Evolutionary conservation across 2,797 vertebrate genomes (phyloP).

Genomic region (Cyclopterus lumpus): DNA sequence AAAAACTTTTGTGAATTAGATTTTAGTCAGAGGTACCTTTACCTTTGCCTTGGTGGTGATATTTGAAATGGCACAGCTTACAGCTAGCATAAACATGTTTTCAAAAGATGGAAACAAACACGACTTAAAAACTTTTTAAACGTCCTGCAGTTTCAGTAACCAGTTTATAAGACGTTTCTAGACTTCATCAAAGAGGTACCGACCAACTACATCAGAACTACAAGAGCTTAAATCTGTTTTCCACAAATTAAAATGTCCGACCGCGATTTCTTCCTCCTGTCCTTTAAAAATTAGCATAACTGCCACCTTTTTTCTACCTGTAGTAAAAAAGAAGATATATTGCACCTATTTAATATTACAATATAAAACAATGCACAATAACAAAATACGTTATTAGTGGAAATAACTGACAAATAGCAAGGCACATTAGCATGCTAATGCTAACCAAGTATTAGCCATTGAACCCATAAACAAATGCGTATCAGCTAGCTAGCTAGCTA

Average conservation of each 20-base stretch:
- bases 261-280: neutral
- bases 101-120: too few species aligned
- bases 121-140: too few species aligned
- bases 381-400: neutral
- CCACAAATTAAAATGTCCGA: neutral
- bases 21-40: too few species aligned
- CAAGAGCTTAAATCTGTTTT: neutral
- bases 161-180: neutral
- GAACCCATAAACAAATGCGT: neutral
- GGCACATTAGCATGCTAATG: neutral
- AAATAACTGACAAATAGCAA: neutral
- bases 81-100: neutral
- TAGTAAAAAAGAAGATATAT: neutral
- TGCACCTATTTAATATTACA: neutral
- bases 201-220: neutral
- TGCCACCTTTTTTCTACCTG: neutral
- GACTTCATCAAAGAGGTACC: neutral
- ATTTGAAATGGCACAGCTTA: neutral
- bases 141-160: neutral
- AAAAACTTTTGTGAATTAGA: too few species aligned
- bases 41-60: too few species aligned
- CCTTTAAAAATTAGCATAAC: neutral
- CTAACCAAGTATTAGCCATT: neutral
- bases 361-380: neutral
- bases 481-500: too few species aligned